These are phyloP conservation scores for Scophthalmus maximus DNA, from an alignment of 2,113 vertebrate genomes.

Conservation along the genomic window DNA sequence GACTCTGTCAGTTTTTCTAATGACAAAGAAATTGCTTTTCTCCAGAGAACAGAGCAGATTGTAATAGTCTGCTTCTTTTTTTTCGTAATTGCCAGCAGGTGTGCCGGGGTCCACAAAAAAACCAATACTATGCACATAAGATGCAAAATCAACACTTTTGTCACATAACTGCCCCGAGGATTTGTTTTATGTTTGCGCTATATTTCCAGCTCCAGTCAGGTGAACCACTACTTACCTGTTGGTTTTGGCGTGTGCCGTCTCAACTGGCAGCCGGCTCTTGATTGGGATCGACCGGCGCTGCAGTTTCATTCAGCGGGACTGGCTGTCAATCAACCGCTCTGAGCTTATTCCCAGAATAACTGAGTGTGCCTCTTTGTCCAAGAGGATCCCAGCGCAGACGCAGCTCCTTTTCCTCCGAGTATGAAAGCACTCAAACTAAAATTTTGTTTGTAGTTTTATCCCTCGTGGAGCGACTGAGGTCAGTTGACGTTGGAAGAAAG, in stretches of 20 bases:
- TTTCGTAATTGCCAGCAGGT: slow-evolving; percentile 49
- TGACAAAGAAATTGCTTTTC: slow-evolving; percentile 50
- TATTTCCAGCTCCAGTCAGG: neutral
- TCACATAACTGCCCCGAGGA: slow-evolving; percentile 16
- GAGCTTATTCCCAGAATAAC: neutral
- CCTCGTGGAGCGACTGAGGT: neutral
- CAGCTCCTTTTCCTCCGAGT: slow-evolving; percentile 1
- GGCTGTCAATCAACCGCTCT: slow-evolving; percentile 14
- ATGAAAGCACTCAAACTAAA: neutral
- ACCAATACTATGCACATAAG: neutral
- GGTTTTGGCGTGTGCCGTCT: slow-evolving; percentile 10
- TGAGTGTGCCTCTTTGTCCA: neutral
- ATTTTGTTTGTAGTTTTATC: neutral
- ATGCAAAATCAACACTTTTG: slow-evolving; percentile 38
- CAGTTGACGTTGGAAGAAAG: slow-evolving; percentile 1
- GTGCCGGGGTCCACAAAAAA: slow-evolving; percentile 18
- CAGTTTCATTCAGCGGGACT: neutral
- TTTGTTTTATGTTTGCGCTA: slow-evolving; percentile 34
- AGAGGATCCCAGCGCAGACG: neutral
- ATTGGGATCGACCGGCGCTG: neutral
- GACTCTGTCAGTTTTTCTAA: slow-evolving; percentile 62
- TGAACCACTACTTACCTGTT: slow-evolving; percentile 9
- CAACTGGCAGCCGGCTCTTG: neutral
- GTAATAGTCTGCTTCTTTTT: slow-evolving; percentile 17
- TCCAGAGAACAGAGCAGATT: slow-evolving; percentile 27